Base-by-base conservation (phyloP, 2,797 vertebrate species). In the Leptatherina wallacei region DNA sequence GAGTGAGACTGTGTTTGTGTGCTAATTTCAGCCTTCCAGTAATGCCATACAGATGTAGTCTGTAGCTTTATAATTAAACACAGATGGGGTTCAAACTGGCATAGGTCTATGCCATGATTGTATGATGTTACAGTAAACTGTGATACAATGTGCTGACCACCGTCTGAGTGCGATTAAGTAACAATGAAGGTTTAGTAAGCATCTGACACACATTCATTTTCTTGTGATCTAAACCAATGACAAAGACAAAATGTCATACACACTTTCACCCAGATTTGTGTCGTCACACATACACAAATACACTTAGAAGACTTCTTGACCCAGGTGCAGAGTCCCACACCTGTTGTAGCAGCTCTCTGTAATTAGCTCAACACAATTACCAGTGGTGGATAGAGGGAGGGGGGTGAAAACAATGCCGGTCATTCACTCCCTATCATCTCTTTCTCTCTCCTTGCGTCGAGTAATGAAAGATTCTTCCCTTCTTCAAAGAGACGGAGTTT, bases 381-480 rank as follows among this genome's bases (percentile, higher is more conserved):
- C 91, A 92, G 85, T 84, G 87, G 86, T 83, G 83, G 87, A 86
- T 82, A 69, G 73, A 78, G 76, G 83, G 86, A 70, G 69, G 73
- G 64, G 81, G 77, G 57, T 57, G 88, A 89, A 92, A 88, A 95
- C 94, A 95, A 95, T 95, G 92, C 92, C 85, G 80, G 92, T 95
- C 93, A 91, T 95, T 94, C 92, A 90, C 77, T 52, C 92, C 90
- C 92, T 93, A 84, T 93, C 93, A 93, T 93, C 91, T 93, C 88
- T 84, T 90, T 79, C 89, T 91, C 85, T 90, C 85, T 88, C 84
- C 85, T 83, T 76, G 89, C 87, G 87, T 90, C 80, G 78, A 91
- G 92, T 95, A 95, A 95, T 95, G 95, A 95, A 94, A 95, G 94
- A 95, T 95, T 91, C 89, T 92, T 91, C 84, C 90, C 75, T 75